Evolutionary conservation across 1,140 invertebrate species (phyloP), one percentile per base, ranked within the genome.

Genomic region (Drosophila murphyi): DNA sequence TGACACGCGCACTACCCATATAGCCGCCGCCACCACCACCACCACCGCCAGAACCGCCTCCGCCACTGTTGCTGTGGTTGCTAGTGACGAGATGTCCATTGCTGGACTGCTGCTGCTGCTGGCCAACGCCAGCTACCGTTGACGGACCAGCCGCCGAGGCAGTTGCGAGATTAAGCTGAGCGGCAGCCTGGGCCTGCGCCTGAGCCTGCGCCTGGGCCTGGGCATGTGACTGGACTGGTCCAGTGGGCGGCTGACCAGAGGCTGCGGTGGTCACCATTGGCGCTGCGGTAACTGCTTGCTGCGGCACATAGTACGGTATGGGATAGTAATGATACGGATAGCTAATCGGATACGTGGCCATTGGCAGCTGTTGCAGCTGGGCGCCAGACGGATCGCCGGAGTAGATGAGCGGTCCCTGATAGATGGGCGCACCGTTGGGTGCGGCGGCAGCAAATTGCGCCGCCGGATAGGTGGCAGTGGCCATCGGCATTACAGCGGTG

Each of bases 261-360:
- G 62, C 52, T 32, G 75, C 39, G 20, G 82, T 69, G 6, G 80
- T 64, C 50, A 80, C 68, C 76, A 81, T 79, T 4, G 80, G 80
- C 20, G 83, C 69, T 8, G 88, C 62, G 29, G 87, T 57, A 29
- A 87, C 83, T 28, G 83, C 74, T 61, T 83, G 83, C 59, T 74
- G 89, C 51, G 83, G 83, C 60, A 92, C 78, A 72, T 92, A 92
- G 70, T 92, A 92, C 55, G 91, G 90, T 80, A 92, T 92, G 43
- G 92, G 80, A 60, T 92, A 92, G 55, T 90, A 92, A 4, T 81
- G 90, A 80, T 91, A 91, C 20, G 91, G 78, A 80, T 92, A 92
- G 50, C 90, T 72, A 45, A 92, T 91, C 29, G 92, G 92, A 78
- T 92, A 92, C 29, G 92, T 88, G 55, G 91, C 81, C 81, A 92